Conservation (phyloP, 2,888 invertebrate species). For the Andrena trimmerana region DNA sequence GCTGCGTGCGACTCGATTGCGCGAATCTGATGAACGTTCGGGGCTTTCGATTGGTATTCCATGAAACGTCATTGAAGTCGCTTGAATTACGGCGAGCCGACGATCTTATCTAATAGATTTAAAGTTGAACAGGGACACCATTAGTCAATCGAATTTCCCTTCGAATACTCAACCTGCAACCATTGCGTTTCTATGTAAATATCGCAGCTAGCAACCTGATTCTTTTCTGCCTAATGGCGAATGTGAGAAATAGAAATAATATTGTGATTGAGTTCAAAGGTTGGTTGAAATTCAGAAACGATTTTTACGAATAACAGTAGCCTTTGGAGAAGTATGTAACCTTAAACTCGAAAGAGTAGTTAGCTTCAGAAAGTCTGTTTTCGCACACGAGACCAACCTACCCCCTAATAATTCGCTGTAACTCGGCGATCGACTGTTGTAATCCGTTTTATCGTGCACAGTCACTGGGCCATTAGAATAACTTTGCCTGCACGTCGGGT, state of each 20-base stretch:
- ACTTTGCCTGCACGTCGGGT: slow-evolving; percentile 2
- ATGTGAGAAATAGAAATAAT: too few relatives aligned
- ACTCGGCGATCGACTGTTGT: slow-evolving; percentile 20
- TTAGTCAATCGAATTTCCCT: too few relatives aligned
- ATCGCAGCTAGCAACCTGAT: too few relatives aligned
- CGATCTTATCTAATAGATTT: neutral
- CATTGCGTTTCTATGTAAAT: too few relatives aligned
- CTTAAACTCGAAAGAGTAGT: neutral
- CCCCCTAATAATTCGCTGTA: slow-evolving; percentile 20
- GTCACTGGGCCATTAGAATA: slow-evolving; percentile 34
- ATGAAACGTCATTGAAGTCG: neutral
- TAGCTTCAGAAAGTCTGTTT: slow-evolving; percentile 5
- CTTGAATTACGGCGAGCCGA: slow-evolving; percentile 4
- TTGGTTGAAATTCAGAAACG: neutral
- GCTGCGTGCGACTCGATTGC: neutral
- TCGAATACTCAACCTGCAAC: too few relatives aligned
- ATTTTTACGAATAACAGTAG: slow-evolving; percentile 13
- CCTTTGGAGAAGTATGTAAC: slow-evolving; percentile 13
- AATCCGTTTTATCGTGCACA: slow-evolving; percentile 52
- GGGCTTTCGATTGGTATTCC: slow-evolving; percentile 9
- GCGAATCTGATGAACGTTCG: slow-evolving; percentile 29
- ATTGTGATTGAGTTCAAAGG: neutral
- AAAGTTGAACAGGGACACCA: neutral
- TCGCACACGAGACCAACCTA: slow-evolving; percentile 28
- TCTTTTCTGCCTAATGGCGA: too few relatives aligned